Evolutionary conservation across 2,797 vertebrate species (phyloP).

Genomic region (Hyperoplus immaculatus): DNA sequence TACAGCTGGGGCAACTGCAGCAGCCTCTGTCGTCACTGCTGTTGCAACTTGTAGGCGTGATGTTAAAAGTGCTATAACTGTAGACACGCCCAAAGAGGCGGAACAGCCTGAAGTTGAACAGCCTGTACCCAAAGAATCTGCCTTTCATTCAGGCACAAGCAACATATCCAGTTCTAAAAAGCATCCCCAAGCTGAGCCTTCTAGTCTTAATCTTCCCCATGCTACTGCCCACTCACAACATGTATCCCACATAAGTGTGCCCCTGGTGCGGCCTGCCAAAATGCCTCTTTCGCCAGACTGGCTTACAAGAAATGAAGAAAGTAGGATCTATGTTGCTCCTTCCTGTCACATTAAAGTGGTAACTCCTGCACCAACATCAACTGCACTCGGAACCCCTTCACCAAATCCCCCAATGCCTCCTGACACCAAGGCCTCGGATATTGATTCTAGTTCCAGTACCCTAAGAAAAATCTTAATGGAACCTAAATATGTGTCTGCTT

Average conservation of each 20-base stretch:
- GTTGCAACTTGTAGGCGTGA: slow-evolving; percentile 86
- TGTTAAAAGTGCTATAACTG: slow-evolving; percentile 82
- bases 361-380: slow-evolving; percentile 70
- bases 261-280: slow-evolving; percentile 75
- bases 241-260: slow-evolving; percentile 80
- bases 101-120: slow-evolving; percentile 88
- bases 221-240: slow-evolving; percentile 74
- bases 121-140: slow-evolving; percentile 88
- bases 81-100: slow-evolving; percentile 87
- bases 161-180: slow-evolving; percentile 79
- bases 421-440: slow-evolving; percentile 96
- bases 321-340: slow-evolving; percentile 85
- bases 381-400: slow-evolving; percentile 74
- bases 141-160: slow-evolving; percentile 83
- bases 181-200: slow-evolving; percentile 72
- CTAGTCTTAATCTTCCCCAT: slow-evolving; percentile 74
- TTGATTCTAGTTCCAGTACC: slow-evolving; percentile 95
- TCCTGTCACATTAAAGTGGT: slow-evolving; percentile 89
- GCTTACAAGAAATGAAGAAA: slow-evolving; percentile 92
- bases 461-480: slow-evolving; percentile 99
- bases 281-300: slow-evolving; percentile 86
- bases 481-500: slow-evolving; percentile 95
- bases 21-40: slow-evolving; percentile 84
- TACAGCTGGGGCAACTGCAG: slow-evolving; percentile 74
- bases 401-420: slow-evolving; percentile 91